Evolutionary conservation across 2,888 invertebrate genomes (phyloP), one percentile per base, ranked within the genome.

Genomic region (Cryptosula pallasiana): DNA sequence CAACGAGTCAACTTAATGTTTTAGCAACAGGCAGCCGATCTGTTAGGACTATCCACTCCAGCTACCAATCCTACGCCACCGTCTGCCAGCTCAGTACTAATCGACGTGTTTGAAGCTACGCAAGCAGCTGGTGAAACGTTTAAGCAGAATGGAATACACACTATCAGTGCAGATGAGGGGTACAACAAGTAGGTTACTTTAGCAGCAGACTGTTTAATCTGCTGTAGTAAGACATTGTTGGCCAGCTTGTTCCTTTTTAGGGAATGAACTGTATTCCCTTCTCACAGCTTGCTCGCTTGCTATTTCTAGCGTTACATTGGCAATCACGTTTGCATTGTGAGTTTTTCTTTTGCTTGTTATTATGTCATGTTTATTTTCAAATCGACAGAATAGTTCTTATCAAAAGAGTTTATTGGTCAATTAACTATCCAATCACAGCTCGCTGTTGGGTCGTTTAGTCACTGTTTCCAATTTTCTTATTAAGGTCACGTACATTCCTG

Each of bases 71-170:
- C 63, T 13, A 63, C 63, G 25, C 63, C 63, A 27, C 63, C 63
- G 3, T 63, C 63, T 29, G 63, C 63, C 13, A 63, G 32, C 63
- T 63, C 63, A 13, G 63, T 63, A 5, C 63, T 63, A 5, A 63
- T 63, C 2, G 63, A 63, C 34, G 63, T 63, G 63, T 63, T 63
- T 63, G 63, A 63, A n/a, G 63, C 63, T 32, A 63, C 63, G 27
- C 63, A 63, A 32, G 63, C 63, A 3, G 63, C 63, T 29, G 63
- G 63, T 27, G 32, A 63, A 63, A 34, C 63, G 9, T 63, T 63
- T 32, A 63, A 63, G 32, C 63, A 63, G 34, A 63, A 63, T 63
- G 63, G 63, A 63, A 63, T 63, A 3, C 29, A 63, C 63, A 63
- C 63, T 3, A 63, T 63, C 27, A 63, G 63, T n/a, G 63, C 63